Evolutionary conservation across 2,888 invertebrate species (phyloP).

Genomic region (Catocala nupta): DNA sequence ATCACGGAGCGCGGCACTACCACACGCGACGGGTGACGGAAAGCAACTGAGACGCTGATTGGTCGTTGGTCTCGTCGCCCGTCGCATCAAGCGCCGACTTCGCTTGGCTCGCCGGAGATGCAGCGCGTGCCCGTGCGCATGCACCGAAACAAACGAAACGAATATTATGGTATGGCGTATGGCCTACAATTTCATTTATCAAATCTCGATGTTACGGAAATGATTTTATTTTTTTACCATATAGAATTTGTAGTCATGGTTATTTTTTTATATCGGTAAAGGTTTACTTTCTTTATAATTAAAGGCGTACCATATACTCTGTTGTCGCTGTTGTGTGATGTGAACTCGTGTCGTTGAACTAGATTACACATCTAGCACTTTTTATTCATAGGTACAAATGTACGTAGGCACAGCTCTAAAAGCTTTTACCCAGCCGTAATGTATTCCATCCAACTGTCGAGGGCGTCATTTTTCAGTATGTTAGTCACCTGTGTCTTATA

Average conservation of each 20-base stretch:
- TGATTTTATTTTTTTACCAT: constrained; percentile 12
- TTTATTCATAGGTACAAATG: constrained; percentile 30
- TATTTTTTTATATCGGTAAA: neutral
- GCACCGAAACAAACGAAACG: constrained; percentile 54
- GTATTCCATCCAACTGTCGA: constrained; percentile 52
- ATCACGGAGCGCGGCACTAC: constrained; percentile 61
- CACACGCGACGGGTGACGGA: constrained; percentile 60
- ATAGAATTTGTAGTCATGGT: neutral
- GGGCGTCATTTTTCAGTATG: constrained; percentile 63
- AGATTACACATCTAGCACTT: neutral
- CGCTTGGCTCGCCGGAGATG: constrained; percentile 58
- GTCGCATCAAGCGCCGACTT: constrained; percentile 47
- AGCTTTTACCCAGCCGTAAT: constrained; percentile 35
- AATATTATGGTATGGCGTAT: constrained; percentile 18
- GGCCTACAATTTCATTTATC: constrained; percentile 38
- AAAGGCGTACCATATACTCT: too few species aligned
- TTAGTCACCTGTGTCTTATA: constrained; percentile 68
- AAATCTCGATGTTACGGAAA: constrained; percentile 46
- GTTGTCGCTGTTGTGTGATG: too few species aligned
- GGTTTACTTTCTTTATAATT: too few species aligned
- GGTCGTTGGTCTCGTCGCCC: constrained; percentile 51
- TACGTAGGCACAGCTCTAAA: constrained; percentile 20
- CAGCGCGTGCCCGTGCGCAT: constrained; percentile 72
- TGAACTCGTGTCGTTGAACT: too few species aligned
- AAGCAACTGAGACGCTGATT: constrained; percentile 72